phyloP scores from a whole-genome alignment of 2,888 invertebrate species.

The Macaria notata region DNA sequence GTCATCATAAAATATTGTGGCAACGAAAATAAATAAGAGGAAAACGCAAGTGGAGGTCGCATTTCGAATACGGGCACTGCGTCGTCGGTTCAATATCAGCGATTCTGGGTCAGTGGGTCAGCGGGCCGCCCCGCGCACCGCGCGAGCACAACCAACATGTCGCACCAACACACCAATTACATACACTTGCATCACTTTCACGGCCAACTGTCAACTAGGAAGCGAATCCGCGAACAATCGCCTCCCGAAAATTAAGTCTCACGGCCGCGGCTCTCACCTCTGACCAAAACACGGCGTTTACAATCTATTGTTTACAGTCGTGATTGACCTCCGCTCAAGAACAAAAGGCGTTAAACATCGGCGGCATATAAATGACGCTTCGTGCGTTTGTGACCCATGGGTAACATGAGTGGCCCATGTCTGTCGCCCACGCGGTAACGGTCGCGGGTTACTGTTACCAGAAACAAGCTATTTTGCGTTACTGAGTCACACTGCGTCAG shows the following conservation, averaged over 20 bases:
- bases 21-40: constrained; percentile 49
- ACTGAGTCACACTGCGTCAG: constrained; percentile 52
- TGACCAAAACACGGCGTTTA: constrained; percentile 32
- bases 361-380: constrained; percentile 27
- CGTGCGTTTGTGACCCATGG: neutral
- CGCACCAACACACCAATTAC: constrained; percentile 42
- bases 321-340: constrained; percentile 53
- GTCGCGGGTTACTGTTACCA: constrained; percentile 67
- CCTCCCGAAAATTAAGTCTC: constrained; percentile 37
- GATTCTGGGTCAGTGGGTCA: constrained; percentile 80
- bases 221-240: constrained; percentile 22
- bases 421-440: constrained; percentile 68
- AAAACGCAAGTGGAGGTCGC: constrained; percentile 74
- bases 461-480: constrained; percentile 69
- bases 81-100: constrained; percentile 79
- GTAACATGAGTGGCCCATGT: constrained; percentile 41
- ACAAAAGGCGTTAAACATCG: constrained; percentile 38
- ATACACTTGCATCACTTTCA: constrained; percentile 34
- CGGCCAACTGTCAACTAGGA: constrained; percentile 20
- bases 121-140: constrained; percentile 60
- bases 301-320: constrained; percentile 42
- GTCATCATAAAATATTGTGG: constrained; percentile 18
- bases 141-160: constrained; percentile 57
- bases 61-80: constrained; percentile 72
- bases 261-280: constrained; percentile 38